These are phyloP conservation scores for Telenomus remus DNA, from an alignment of 1,140 invertebrate species.

Conservation along the genomic window DNA sequence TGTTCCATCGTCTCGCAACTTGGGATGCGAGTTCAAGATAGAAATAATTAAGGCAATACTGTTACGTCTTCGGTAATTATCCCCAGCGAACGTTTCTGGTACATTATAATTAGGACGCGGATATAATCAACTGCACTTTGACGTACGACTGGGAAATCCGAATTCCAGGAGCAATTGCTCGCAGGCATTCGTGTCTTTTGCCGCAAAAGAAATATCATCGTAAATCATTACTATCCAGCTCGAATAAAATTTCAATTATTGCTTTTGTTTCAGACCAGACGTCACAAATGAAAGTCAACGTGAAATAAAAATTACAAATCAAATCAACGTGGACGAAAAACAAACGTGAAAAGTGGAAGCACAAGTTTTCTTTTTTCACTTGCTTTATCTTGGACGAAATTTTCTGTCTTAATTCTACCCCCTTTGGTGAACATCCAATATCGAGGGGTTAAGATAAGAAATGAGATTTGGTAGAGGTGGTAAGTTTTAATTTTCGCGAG, in stretches of 20 bases:
- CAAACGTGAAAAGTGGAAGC: too few species aligned
- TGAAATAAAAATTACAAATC: too few species aligned
- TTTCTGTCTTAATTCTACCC: slow-evolving; percentile 2
- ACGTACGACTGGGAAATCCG: slow-evolving; percentile 41
- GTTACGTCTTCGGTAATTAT: slow-evolving; percentile 56
- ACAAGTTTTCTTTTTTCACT: slow-evolving; percentile 20
- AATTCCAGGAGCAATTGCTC: slow-evolving; percentile 44
- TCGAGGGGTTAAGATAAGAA: slow-evolving; percentile 34
- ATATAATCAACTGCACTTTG: slow-evolving; percentile 56
- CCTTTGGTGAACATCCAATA: slow-evolving; percentile 17
- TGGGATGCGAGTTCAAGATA: slow-evolving; percentile 42
- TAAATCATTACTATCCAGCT: slow-evolving; percentile 28
- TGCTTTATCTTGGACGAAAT: slow-evolving; percentile 18
- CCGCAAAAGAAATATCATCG: slow-evolving; percentile 32
- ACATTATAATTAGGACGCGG: slow-evolving; percentile 55
- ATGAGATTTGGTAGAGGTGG: slow-evolving; percentile 35
- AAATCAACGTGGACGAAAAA: too few species aligned
- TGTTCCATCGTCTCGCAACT: slow-evolving; percentile 20
- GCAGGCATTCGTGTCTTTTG: slow-evolving; percentile 36
- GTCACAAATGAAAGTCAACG: too few species aligned
- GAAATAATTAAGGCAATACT: slow-evolving; percentile 54
- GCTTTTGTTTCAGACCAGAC: background rate
- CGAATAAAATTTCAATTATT: too few species aligned
- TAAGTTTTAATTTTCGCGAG: slow-evolving; percentile 46
- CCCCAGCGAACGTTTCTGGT: slow-evolving; percentile 45